A percentile compares a stretch with the other conserved stretches of the same genome.
Conservation (phyloP, 2,797 vertebrate genomes). For the Sebastes aleutianus region DNA sequence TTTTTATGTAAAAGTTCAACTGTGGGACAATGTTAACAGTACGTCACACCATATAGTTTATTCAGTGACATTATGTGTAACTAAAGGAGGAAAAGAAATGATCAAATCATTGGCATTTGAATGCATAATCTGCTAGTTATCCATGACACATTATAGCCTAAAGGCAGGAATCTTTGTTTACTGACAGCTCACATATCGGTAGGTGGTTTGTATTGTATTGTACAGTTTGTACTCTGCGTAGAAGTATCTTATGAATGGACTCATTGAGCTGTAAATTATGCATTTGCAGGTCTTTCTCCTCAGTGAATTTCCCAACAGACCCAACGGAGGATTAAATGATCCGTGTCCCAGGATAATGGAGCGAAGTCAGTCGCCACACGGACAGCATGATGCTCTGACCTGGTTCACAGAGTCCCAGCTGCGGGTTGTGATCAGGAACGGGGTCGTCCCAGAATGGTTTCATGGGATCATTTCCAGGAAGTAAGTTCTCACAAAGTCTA, state of each 20-base stretch:
- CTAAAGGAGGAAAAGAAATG: neutral
- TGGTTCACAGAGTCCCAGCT: conserved; percentile 83
- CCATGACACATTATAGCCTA: neutral
- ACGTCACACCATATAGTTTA: neutral
- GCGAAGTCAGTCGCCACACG: conserved; percentile 7
- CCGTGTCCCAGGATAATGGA: conserved; percentile 61
- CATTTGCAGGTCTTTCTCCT: neutral
- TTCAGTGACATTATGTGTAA: neutral
- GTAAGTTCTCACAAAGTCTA: conserved; percentile 69
- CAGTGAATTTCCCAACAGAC: neutral
- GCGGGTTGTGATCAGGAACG: conserved; percentile 66
- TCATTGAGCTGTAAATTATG: neutral
- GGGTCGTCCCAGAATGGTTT: conserved; percentile 85
- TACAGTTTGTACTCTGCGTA: neutral
- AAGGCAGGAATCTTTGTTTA: neutral
- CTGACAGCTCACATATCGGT: neutral
- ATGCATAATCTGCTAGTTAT: neutral
- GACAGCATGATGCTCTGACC: conserved; percentile 45
- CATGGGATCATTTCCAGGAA: conserved; percentile 87
- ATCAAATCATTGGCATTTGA: neutral
- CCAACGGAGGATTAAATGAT: conserved; percentile 4
- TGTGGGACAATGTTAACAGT: neutral
- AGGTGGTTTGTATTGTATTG: neutral
- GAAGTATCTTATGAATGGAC: neutral
- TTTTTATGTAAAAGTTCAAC: neutral